Conservation (phyloP, 2,888 invertebrate genomes). For the Sminthurides aquaticus region DNA sequence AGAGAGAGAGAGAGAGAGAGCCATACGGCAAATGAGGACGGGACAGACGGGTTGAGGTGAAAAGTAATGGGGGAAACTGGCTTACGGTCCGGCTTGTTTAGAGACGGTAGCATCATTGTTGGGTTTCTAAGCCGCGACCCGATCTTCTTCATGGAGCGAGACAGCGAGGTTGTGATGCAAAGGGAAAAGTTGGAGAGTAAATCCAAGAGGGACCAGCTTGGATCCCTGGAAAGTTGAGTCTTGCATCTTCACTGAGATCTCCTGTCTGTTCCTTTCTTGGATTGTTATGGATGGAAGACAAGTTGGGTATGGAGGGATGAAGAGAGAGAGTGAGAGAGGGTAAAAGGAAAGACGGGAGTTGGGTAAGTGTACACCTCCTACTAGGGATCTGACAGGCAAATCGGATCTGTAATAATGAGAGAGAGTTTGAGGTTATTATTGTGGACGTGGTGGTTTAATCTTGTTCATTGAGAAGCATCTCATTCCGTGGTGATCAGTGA, state of each 20-base stretch:
- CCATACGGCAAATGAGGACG: not conserved
- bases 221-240: too few relatives aligned
- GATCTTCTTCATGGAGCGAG: too few relatives aligned
- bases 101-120: too few relatives aligned
- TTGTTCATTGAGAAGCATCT: not conserved
- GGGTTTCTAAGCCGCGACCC: too few relatives aligned
- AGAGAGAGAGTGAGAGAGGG: too few relatives aligned
- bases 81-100: too few relatives aligned
- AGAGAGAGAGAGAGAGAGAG: not conserved
- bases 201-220: too few relatives aligned
- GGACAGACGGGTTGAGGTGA: too few relatives aligned
- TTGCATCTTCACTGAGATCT: not conserved
- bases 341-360: not conserved
- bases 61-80: not conserved
- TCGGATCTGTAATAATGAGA: conserved; percentile 27
- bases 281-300: too few relatives aligned
- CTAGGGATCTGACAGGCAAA: conserved; percentile 24
- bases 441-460: not conserved
- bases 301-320: too few relatives aligned
- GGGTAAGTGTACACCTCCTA: not conserved
- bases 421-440: conserved; percentile 1
- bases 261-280: not conserved
- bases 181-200: too few relatives aligned
- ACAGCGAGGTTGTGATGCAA: too few relatives aligned
- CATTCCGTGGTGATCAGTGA: not conserved